phyloP scores from a whole-genome alignment of 2,888 invertebrate genomes.

The Leptopilina syphax region DNA sequence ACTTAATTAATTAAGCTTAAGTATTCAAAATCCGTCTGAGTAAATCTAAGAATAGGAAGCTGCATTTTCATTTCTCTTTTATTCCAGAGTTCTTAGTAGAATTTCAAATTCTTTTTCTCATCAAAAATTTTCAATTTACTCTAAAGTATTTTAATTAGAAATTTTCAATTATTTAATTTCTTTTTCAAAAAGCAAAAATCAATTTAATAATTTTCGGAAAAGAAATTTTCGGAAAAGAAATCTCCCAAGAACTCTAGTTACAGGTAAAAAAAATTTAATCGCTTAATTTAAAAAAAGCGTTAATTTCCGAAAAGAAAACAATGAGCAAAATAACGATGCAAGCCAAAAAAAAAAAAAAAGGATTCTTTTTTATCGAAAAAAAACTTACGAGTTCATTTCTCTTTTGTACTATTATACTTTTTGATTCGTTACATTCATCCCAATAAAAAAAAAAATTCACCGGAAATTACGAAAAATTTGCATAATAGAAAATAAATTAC shows the following conservation, averaged over 20 bases:
- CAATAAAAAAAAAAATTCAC: no score
- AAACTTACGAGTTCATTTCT: conserved; percentile 19
- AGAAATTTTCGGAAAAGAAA: no score
- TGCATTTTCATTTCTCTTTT: not conserved
- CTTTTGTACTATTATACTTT: conserved; percentile 32
- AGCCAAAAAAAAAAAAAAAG: not conserved
- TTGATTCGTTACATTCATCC: conserved; percentile 9
- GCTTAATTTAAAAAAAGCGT: not conserved
- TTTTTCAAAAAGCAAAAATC: no score
- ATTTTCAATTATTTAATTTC: no score
- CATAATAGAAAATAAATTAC: not conserved
- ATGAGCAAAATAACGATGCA: conserved; percentile 18
- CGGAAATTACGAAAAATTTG: no score
- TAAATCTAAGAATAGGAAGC: conserved; percentile 2
- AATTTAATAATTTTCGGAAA: no score
- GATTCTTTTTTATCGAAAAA: not conserved
- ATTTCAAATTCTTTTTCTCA: not conserved
- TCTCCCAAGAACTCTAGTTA: conserved; percentile 19
- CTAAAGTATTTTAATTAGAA: no score
- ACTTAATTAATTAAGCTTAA: not conserved
- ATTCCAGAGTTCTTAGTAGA: not conserved
- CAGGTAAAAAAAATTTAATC: not conserved
- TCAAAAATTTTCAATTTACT: no score
- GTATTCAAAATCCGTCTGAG: not conserved
- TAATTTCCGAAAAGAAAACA: not conserved